phyloP scores from a whole-genome alignment of 2,113 vertebrate species.

The Sardina pilchardus region DNA sequence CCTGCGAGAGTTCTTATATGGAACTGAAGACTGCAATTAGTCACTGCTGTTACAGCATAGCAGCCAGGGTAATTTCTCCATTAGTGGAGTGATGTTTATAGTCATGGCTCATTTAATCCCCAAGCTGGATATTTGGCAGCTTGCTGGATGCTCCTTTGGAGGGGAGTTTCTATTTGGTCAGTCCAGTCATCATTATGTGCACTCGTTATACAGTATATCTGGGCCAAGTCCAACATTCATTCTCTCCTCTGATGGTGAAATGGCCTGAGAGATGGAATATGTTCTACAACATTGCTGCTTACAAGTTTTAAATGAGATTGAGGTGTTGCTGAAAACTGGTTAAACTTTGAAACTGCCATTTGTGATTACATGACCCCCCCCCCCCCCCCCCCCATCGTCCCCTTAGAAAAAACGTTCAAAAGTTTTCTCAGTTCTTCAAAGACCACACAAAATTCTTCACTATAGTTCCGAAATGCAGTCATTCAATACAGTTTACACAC shows the following conservation, averaged over 20 bases:
- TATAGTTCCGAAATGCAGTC: too few relatives aligned
- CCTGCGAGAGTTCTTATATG: not conserved
- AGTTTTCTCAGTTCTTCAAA: not conserved
- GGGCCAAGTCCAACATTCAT: not conserved
- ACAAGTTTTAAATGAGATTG: not conserved
- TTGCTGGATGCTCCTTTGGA: not conserved
- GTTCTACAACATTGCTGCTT: too few relatives aligned
- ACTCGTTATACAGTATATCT: not conserved
- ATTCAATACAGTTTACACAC: too few relatives aligned
- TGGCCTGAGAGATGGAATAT: not conserved
- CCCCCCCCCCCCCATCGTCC: too few relatives aligned
- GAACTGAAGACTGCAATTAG: conserved; percentile 4
- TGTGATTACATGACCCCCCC: not conserved
- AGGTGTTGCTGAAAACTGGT: not conserved
- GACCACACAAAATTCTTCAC: not conserved
- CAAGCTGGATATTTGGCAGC: not conserved
- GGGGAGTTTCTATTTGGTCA: not conserved
- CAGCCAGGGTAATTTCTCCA: conserved; percentile 13
- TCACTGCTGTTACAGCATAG: conserved; percentile 1
- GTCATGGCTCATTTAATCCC: conserved; percentile 9
- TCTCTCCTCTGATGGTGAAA: not conserved
- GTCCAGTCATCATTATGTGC: not conserved
- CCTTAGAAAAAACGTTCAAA: not conserved
- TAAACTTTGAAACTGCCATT: not conserved
- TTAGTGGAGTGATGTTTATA: conserved; percentile 4